These are phyloP conservation scores for Abramis brama DNA, from an alignment of 2,113 vertebrate genomes.

Conservation along the genomic window DNA sequence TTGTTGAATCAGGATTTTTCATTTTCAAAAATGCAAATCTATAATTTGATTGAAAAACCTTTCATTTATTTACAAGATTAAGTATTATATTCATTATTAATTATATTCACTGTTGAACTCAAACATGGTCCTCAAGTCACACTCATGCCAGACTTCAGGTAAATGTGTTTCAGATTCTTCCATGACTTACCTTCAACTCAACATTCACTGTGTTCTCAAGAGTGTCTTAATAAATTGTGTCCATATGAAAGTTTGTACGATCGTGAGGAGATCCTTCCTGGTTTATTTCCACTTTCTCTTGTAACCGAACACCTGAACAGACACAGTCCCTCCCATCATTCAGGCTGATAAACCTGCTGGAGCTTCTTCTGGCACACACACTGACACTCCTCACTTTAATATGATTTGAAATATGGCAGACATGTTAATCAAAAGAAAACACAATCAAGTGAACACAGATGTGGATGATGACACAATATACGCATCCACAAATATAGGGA, in stretches of 20 bases:
- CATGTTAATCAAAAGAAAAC: neutral
- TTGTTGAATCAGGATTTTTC: too few species aligned
- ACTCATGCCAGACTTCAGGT: neutral
- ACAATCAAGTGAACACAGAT: too few species aligned
- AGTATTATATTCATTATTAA: neutral
- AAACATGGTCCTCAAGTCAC: neutral
- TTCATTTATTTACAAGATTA: neutral
- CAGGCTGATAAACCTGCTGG: neutral
- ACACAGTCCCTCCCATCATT: neutral
- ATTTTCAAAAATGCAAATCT: too few species aligned
- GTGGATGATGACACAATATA: too few species aligned
- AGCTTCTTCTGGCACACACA: neutral
- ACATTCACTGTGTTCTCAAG: neutral
- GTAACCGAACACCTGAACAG: neutral
- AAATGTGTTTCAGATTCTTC: neutral
- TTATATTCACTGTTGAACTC: neutral
- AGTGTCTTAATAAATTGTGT: neutral
- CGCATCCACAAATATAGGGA: too few species aligned
- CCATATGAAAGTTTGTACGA: neutral
- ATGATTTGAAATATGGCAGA: neutral
- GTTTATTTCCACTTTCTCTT: neutral
- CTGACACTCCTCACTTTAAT: neutral
- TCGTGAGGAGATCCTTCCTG: neutral
- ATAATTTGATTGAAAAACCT: neutral
- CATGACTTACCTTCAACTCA: neutral